Conservation (phyloP, 2,797 vertebrate genomes). For the Huso huso region DNA sequence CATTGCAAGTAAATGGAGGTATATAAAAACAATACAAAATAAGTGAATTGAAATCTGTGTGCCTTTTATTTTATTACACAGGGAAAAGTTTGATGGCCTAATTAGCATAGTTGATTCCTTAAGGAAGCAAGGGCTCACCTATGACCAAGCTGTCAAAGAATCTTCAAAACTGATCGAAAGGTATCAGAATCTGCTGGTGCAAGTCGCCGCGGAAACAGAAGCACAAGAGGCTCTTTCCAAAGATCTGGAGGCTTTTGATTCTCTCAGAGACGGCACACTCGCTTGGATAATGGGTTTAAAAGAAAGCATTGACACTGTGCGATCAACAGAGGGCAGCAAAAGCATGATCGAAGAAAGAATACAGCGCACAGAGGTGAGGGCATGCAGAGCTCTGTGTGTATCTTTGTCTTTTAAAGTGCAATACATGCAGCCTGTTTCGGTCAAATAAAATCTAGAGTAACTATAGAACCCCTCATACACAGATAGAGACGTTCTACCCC, state of each 20-base stretch:
- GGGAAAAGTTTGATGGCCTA: constrained; percentile 57
- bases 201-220: constrained; percentile 40
- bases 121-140: constrained; percentile 59
- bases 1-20: background rate
- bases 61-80: constrained; percentile 36
- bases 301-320: constrained; percentile 45
- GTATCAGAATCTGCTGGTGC: constrained; percentile 55
- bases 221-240: constrained; percentile 39
- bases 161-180: constrained; percentile 53
- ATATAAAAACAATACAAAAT: background rate
- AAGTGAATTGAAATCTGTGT: background rate
- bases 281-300: constrained; percentile 60
- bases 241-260: constrained; percentile 52
- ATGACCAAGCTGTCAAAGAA: constrained; percentile 55
- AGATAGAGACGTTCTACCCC: no score
- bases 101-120: constrained; percentile 55
- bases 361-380: constrained; percentile 61
- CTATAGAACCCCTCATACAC: no score
- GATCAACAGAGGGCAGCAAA: constrained; percentile 35
- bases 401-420: constrained; percentile 9
- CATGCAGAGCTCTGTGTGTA: constrained; percentile 24
- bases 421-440: no score
- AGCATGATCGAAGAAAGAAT: constrained; percentile 58
- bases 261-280: constrained; percentile 43
- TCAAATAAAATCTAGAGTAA: no score